Conservation (phyloP, 2,113 vertebrate genomes). For the Salminus brasiliensis region DNA sequence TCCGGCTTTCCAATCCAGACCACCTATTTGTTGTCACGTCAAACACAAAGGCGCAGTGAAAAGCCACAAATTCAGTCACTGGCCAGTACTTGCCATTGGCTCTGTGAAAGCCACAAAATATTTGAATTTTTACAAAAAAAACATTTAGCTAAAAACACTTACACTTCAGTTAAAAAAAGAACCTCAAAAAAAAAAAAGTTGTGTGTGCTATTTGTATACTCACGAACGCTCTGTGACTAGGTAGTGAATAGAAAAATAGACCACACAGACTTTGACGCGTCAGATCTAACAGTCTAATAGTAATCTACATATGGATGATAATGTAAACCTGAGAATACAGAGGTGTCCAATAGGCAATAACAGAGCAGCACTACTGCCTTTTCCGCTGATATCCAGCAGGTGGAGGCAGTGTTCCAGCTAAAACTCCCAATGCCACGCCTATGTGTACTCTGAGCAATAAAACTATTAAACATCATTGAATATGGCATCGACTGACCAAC, state of each 20-base stretch:
- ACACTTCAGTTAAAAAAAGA: too few species aligned
- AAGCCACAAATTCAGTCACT: conserved; percentile 10
- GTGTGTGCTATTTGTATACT: too few species aligned
- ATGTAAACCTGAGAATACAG: too few species aligned
- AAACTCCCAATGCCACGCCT: conserved; percentile 30
- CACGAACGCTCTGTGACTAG: too few species aligned
- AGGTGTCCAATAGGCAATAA: background rate
- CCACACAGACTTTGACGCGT: too few species aligned
- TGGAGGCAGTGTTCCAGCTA: conserved; percentile 82
- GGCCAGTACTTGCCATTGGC: background rate
- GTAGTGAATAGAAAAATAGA: too few species aligned
- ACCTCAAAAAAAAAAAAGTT: too few species aligned
- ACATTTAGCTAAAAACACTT: too few species aligned
- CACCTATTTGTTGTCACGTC: conserved; percentile 82
- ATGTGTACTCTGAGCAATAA: background rate
- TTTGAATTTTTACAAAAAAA: too few species aligned
- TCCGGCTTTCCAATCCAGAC: conserved; percentile 83
- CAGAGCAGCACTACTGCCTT: background rate
- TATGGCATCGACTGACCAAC: background rate
- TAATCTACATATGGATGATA: too few species aligned
- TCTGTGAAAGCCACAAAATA: background rate
- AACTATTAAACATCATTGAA: background rate
- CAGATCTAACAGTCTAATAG: too few species aligned
- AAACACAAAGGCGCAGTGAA: conserved; percentile 23
- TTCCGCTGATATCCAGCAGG: conserved; percentile 76